These are phyloP conservation scores for Blastomussa wellsi DNA, from an alignment of 92 coral and sea anemone species.

Conservation along the genomic window DNA sequence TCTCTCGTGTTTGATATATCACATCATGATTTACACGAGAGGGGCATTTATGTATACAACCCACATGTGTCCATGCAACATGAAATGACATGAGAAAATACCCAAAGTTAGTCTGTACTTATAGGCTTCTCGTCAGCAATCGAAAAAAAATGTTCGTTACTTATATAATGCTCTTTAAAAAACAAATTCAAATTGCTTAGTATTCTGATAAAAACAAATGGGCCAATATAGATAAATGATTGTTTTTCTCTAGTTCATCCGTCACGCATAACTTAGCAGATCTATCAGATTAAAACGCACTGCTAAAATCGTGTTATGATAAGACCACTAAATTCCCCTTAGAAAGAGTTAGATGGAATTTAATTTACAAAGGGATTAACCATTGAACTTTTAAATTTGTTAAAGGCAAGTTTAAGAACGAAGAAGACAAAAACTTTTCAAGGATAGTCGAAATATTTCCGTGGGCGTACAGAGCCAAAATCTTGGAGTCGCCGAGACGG, in stretches of 20 bases:
- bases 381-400: background rate
- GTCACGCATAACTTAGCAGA: constrained; percentile 1
- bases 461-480: background rate
- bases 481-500: background rate
- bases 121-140: background rate
- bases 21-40: background rate
- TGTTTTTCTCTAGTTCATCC: background rate
- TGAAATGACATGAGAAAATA: too few species aligned
- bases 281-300: background rate
- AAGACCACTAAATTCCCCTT: background rate
- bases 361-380: background rate
- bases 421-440: background rate
- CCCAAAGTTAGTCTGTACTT: background rate
- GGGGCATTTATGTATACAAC: background rate
- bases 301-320: background rate
- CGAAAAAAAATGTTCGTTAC: background rate
- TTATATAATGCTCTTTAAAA: background rate
- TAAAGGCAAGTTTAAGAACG: background rate
- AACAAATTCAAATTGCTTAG: background rate
- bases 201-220: background rate
- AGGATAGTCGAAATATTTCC: background rate
- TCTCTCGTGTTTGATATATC: too few species aligned
- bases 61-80: background rate
- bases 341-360: background rate
- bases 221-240: constrained; percentile 2